These are phyloP conservation scores for Macrophya alboannulata DNA, from an alignment of 2,888 invertebrate genomes.

Conservation along the genomic window DNA sequence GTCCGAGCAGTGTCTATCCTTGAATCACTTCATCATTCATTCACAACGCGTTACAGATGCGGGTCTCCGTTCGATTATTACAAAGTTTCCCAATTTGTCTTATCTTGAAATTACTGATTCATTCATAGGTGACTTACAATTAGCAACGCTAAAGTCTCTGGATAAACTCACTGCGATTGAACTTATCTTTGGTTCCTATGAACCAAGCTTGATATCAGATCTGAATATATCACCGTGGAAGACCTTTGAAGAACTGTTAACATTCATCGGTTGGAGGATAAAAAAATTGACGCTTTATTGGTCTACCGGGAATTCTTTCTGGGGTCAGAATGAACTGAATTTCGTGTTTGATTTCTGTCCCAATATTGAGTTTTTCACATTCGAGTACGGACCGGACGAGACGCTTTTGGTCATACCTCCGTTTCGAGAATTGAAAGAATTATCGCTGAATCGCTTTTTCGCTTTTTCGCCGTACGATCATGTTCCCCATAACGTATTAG, in stretches of 20 bases:
- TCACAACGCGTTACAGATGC: not conserved
- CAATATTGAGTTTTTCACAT: not conserved
- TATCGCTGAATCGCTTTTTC: not conserved
- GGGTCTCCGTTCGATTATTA: not conserved
- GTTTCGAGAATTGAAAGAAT: not conserved
- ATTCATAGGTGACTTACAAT: too few relatives aligned
- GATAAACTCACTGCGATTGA: not conserved
- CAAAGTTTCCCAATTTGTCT: conserved; percentile 5
- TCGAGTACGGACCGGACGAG: not conserved
- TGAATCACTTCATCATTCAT: not conserved
- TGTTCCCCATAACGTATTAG: not conserved
- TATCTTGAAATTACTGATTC: not conserved
- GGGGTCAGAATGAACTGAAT: not conserved
- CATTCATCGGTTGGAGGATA: too few relatives aligned
- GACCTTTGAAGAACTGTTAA: too few relatives aligned
- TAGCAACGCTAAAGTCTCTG: not conserved
- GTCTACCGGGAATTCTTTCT: too few relatives aligned
- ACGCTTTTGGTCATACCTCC: not conserved
- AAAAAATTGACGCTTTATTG: too few relatives aligned
- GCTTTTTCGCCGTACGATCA: not conserved
- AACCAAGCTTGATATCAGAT: too few relatives aligned
- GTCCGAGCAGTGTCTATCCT: conserved; percentile 10
- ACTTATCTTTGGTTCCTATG: too few relatives aligned
- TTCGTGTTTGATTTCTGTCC: not conserved
- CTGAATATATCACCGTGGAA: too few relatives aligned